A percentile compares a stretch with the other conserved stretches of the same genome.
Conservation (phyloP, 2,797 vertebrate genomes). For the Urophycis tenuis region DNA sequence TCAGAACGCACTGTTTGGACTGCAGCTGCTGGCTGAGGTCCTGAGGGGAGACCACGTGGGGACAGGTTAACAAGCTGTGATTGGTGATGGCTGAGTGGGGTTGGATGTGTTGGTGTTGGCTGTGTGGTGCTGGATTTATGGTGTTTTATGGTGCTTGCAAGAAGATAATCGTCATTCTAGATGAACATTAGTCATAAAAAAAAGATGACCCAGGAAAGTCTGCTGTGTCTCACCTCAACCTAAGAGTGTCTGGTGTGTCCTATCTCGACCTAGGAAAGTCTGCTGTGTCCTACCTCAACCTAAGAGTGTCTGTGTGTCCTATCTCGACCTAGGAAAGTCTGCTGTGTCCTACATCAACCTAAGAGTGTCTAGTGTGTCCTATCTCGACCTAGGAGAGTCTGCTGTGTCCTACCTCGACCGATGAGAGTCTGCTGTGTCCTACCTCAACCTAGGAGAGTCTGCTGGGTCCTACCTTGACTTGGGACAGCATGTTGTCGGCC, state of each 20-base stretch:
- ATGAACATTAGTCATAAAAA: neutral
- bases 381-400: no score
- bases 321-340: no score
- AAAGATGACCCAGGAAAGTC: no score
- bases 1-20: constrained; percentile 77
- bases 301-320: no score
- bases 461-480: constrained; percentile 79
- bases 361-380: no score
- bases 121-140: neutral
- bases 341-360: no score
- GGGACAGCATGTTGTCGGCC: constrained; percentile 87
- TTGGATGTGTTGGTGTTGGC: constrained; percentile 4
- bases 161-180: neutral
- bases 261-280: no score
- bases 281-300: no score
- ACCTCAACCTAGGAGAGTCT: neutral
- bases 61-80: neutral
- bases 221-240: no score
- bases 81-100: neutral
- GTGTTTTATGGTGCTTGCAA: no score
- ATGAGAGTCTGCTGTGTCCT: neutral
- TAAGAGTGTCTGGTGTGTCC: no score
- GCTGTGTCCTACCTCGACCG: no score
- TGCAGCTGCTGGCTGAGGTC: constrained; percentile 86
- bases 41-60: constrained; percentile 47